phyloP scores from a whole-genome alignment of 2,888 invertebrate species.

The Eupithecia centaureata region DNA sequence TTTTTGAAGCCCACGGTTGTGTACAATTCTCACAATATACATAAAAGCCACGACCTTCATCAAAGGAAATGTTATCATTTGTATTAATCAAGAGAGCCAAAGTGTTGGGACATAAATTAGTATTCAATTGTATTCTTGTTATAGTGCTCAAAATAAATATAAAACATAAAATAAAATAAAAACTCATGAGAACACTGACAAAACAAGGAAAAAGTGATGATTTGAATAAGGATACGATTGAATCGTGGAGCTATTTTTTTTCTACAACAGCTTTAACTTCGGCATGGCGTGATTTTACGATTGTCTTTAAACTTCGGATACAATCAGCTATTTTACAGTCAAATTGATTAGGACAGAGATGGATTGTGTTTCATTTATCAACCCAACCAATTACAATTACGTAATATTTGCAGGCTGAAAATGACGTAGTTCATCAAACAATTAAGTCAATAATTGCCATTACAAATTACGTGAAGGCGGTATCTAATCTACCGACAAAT shows the following conservation, averaged over 20 bases:
- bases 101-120: slow-evolving; percentile 58
- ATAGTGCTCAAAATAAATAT: slow-evolving; percentile 58
- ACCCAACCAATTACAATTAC: slow-evolving; percentile 28
- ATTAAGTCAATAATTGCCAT: slow-evolving; percentile 45
- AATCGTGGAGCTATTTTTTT: slow-evolving; percentile 80
- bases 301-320: slow-evolving; percentile 42
- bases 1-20: slow-evolving; percentile 64
- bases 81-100: slow-evolving; percentile 51
- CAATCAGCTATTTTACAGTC: slow-evolving; percentile 44
- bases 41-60: slow-evolving; percentile 67
- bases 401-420: slow-evolving; percentile 35
- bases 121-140: slow-evolving; percentile 55
- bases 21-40: slow-evolving; percentile 49
- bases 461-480: slow-evolving; percentile 48
- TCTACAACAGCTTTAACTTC: slow-evolving; percentile 73
- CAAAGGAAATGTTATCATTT: slow-evolving; percentile 57
- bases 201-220: slow-evolving; percentile 50
- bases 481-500: slow-evolving; percentile 65
- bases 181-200: slow-evolving; percentile 67
- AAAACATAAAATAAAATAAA: slow-evolving; percentile 45
- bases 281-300: slow-evolving; percentile 42
- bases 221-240: slow-evolving; percentile 59
- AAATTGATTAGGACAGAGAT: slow-evolving; percentile 40
- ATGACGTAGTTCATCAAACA: slow-evolving; percentile 50
- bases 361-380: slow-evolving; percentile 15